A percentile compares a stretch with the other conserved stretches of the same genome.
Conservation (phyloP, 2,797 vertebrate genomes). For the Peromyscus aztecus region DNA sequence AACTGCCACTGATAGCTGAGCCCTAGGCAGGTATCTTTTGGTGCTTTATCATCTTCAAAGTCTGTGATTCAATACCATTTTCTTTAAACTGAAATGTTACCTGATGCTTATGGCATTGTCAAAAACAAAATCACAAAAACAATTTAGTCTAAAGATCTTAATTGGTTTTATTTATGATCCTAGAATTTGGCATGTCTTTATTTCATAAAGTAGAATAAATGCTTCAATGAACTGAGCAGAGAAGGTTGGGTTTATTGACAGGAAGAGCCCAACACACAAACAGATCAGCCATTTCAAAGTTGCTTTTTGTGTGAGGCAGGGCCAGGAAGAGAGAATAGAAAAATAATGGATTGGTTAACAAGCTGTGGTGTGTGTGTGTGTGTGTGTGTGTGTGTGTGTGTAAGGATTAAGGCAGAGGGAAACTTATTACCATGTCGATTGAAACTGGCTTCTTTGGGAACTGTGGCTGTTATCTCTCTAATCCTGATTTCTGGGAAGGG, state of each 20-base stretch:
- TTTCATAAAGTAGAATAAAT: background rate
- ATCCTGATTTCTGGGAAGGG: conserved; percentile 49
- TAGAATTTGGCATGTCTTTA: background rate
- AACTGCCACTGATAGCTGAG: too few species aligned
- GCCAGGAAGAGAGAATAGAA: background rate
- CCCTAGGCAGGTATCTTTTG: fast-evolving
- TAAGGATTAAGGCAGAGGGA: conserved; percentile 7
- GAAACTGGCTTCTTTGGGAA: background rate
- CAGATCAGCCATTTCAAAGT: background rate
- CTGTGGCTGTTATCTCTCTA: background rate
- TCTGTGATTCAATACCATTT: background rate
- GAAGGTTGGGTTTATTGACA: background rate
- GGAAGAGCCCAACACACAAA: background rate
- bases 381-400: background rate
- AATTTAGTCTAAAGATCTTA: background rate
- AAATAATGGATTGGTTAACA: background rate
- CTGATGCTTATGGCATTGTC: background rate
- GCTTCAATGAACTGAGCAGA: background rate
- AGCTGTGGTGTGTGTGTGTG: background rate
- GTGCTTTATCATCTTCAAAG: background rate
- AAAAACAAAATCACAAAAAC: background rate
- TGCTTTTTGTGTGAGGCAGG: background rate
- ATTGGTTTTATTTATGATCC: conserved; percentile 27
- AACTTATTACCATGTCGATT: background rate
- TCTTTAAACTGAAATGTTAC: background rate